Conservation (phyloP, 2,113 vertebrate species). For the Heterotilapia buettikoferi region DNA sequence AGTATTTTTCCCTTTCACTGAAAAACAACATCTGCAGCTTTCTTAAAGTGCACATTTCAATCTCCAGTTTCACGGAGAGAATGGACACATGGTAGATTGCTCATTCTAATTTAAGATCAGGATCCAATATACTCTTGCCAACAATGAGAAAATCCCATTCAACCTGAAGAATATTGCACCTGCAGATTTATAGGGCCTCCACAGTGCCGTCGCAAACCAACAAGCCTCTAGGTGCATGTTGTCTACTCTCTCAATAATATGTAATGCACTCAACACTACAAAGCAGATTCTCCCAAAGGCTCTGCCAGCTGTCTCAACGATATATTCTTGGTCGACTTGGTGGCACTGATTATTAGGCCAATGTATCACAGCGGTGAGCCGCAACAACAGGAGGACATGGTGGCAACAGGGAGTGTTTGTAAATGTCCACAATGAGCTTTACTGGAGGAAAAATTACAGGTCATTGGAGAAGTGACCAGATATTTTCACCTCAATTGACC, state of each 20-base stretch:
- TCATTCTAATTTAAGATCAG: constrained; percentile 1
- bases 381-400: not conserved
- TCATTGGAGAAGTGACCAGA: constrained; percentile 7
- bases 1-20: not conserved
- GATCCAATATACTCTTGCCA: not conserved
- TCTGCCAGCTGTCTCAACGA: not conserved
- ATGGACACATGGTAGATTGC: not conserved
- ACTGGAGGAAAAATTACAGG: constrained; percentile 16
- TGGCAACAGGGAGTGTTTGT: constrained; percentile 17
- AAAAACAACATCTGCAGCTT: not conserved
- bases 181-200: constrained; percentile 11
- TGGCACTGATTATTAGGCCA: constrained; percentile 51
- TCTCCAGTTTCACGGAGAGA: not conserved
- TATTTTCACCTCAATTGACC: constrained; percentile 18
- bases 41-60: not conserved
- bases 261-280: constrained; percentile 41
- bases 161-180: constrained; percentile 5
- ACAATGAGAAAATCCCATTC: not conserved
- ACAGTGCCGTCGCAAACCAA: constrained; percentile 7
- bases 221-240: constrained; percentile 21
- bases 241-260: constrained; percentile 43
- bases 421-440: constrained; percentile 17
- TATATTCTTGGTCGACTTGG: constrained; percentile 26
- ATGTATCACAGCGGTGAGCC: constrained; percentile 35
- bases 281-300: constrained; percentile 31